Evolutionary conservation across 2,113 vertebrate genomes (phyloP).

Genomic region (Ramphastos sulfuratus): DNA sequence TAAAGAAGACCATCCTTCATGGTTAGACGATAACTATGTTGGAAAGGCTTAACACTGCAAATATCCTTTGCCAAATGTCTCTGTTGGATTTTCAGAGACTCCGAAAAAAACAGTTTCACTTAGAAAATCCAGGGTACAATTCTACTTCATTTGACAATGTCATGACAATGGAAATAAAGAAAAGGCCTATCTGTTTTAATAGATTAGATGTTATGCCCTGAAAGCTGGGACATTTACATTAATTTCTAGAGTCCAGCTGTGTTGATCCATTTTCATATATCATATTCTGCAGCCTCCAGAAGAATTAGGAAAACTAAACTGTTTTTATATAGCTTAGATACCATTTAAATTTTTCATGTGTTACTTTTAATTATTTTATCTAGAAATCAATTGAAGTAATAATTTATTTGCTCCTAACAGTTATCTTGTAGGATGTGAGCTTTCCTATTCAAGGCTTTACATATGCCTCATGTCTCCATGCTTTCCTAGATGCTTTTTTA

Average conservation of each 20-base stretch:
- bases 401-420: neutral
- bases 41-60: neutral
- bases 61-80: neutral
- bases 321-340: neutral
- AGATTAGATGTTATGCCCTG: neutral
- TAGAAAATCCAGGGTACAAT: neutral
- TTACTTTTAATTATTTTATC: constrained; percentile 13
- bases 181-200: neutral
- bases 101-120: neutral
- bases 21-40: neutral
- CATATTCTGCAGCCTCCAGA: neutral
- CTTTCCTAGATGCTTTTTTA: neutral
- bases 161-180: neutral
- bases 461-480: neutral
- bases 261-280: neutral
- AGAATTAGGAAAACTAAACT: neutral
- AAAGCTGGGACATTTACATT: neutral
- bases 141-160: neutral
- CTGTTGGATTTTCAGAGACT: neutral
- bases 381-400: neutral
- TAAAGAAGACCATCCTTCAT: neutral
- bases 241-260: neutral
- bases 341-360: neutral
- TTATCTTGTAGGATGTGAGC: neutral
- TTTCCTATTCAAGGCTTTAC: neutral